phyloP scores from a whole-genome alignment of 2,888 invertebrate genomes.

The Scelioninae gen. 1 region DNA sequence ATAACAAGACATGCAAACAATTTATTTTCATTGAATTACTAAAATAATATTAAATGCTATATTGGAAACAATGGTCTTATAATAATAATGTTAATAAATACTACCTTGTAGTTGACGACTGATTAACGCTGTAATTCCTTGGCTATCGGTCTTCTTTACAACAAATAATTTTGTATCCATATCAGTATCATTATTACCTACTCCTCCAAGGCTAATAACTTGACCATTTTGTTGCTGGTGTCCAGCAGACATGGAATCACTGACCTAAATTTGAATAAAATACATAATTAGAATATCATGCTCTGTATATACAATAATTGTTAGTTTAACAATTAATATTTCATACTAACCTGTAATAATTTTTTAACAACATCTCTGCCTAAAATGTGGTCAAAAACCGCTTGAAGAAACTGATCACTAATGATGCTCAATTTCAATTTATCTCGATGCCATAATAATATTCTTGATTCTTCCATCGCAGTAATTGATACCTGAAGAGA shows the following conservation, averaged over 20 bases:
- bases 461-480: conserved; percentile 93
- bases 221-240: conserved; percentile 88
- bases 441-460: conserved; percentile 93
- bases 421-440: conserved; percentile 93
- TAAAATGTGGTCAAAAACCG: conserved; percentile 93
- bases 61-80: background rate
- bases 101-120: conserved; percentile 91
- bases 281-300: too few species aligned
- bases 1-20: conserved; percentile 43
- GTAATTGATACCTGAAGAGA: conserved; percentile 91
- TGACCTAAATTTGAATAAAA: conserved; percentile 86
- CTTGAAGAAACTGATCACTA: conserved; percentile 92
- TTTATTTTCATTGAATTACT: conserved; percentile 72
- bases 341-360: conserved; percentile 89
- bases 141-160: conserved; percentile 90
- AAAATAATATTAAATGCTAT: background rate
- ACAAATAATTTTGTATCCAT: conserved; percentile 91
- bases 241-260: conserved; percentile 91
- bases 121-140: conserved; percentile 91
- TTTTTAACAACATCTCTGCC: conserved; percentile 94
- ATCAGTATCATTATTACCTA: conserved; percentile 84
- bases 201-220: conserved; percentile 84
- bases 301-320: too few species aligned
- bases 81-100: conserved; percentile 8
- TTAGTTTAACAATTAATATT: too few species aligned